Percentiles rank a stretch among this genome's conserved stretches.
Conservation (phyloP, 2,888 invertebrate genomes). For the Cryptocephalus primarius region DNA sequence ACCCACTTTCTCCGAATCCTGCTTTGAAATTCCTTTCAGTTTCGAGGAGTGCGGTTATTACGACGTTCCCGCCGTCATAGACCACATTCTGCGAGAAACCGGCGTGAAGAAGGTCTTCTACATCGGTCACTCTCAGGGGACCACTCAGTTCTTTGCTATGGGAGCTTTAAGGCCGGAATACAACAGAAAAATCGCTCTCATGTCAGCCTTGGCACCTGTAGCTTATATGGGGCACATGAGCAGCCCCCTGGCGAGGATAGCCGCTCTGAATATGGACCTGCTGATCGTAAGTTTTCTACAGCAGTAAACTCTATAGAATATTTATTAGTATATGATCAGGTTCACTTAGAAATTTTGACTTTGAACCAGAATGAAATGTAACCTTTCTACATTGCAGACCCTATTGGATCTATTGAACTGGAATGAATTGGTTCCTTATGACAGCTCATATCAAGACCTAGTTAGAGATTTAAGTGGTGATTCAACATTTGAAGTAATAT, state of each 20-base stretch:
- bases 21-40: conserved; percentile 1
- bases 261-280: background rate
- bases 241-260: background rate
- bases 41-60: conserved; percentile 55
- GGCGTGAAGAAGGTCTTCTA: conserved; percentile 50
- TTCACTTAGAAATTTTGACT: no score
- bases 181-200: conserved; percentile 48
- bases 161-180: conserved; percentile 47
- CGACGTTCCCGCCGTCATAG: conserved; percentile 68
- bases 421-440: no score
- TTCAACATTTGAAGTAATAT: no score
- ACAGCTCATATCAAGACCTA: no score
- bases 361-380: no score
- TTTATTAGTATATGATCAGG: no score
- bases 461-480: no score
- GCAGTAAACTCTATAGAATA: no score
- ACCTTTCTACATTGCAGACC: no score
- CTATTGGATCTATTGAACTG: no score
- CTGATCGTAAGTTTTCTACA: conserved; percentile 1
- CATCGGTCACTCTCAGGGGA: conserved; percentile 56
- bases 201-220: conserved; percentile 56
- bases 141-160: conserved; percentile 53
- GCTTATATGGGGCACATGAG: conserved; percentile 33
- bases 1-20: background rate
- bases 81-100: conserved; percentile 48